These are phyloP conservation scores for Diplolepis rosae DNA, from an alignment of 2,888 invertebrate species.

Conservation along the genomic window DNA sequence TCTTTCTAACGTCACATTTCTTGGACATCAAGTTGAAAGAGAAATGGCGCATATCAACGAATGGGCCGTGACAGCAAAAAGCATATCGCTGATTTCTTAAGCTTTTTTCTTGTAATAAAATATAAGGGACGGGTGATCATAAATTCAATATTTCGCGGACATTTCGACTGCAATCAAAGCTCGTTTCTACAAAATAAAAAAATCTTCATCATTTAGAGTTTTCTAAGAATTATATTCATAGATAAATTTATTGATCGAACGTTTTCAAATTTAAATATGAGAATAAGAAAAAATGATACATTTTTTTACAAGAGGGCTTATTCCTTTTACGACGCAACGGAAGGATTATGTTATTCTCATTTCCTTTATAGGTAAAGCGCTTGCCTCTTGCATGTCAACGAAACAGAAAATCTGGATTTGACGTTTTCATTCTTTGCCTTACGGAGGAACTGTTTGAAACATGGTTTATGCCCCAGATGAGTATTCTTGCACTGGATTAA, in stretches of 20 bases:
- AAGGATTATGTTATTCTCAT: neutral
- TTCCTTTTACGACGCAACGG: neutral
- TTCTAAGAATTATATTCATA: too few relatives aligned
- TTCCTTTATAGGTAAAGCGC: neutral
- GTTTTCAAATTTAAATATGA: too few relatives aligned
- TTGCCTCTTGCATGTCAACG: slow-evolving; percentile 2
- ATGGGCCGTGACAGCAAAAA: neutral
- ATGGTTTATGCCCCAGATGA: slow-evolving; percentile 48
- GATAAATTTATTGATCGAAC: too few relatives aligned
- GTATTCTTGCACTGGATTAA: slow-evolving; percentile 50
- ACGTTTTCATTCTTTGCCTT: slow-evolving; percentile 62
- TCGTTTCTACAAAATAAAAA: too few relatives aligned
- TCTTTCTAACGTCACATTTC: slow-evolving; percentile 12
- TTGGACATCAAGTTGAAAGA: neutral
- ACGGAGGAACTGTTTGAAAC: slow-evolving; percentile 55
- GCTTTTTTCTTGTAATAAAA: neutral
- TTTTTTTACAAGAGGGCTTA: neutral
- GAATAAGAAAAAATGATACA: neutral
- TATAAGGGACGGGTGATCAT: neutral
- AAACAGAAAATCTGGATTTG: slow-evolving; percentile 54
- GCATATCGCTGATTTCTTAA: neutral
- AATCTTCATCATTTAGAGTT: too few relatives aligned
- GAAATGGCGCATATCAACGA: slow-evolving; percentile 5
- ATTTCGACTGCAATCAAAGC: neutral
- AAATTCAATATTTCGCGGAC: neutral